Evolutionary conservation across 1,140 invertebrate species (phyloP), one percentile per base, ranked within the genome.

Genomic region (Melipona quadrifasciata): DNA sequence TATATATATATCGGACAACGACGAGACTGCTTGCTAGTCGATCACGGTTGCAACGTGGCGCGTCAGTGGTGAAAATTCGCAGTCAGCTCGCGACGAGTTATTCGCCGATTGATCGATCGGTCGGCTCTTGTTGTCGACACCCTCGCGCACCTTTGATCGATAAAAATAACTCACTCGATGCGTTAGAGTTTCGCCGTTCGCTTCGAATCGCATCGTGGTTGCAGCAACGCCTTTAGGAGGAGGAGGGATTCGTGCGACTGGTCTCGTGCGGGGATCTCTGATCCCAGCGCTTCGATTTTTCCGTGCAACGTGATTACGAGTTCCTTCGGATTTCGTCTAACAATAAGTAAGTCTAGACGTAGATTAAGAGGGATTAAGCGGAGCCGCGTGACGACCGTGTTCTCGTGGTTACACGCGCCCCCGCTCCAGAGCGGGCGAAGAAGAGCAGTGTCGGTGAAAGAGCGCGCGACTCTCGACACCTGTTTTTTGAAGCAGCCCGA

Each of bases 111-210:
- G 80, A 82, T 82, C 70, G 61, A 27, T 39, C 71, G 71, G 19
- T 55, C n/a, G 80, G 80, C 5, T 39, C 80, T 82, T 82, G 72
- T 76, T 61, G 72, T 39, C 76, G 72, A n/a, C 58, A n/a, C 61
- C 72, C n/a, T 82, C 65, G 65, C 61, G 67, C 71, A 47, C 39
- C 0, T 47, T 47, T 47, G 80, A 82, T 57, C n/a, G 80, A 65
- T 61, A 75, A 82, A 82, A 82, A 82, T 74, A 82, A 61, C 75
- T 75, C 72, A 55, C 76, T 82, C 75, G 80, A 82, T 82, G 72
- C 31, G 75, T 82, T 82, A 82, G 79, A 64, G 79, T 53, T 72
- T 61, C 77, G 77, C 64, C 21, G 47, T 31, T 61, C 55, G 70
- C 68, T 47, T 80, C 79, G 51, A 80, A 57, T 80, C 31, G 24